Evolutionary conservation across 2,113 vertebrate species (phyloP).

Genomic region (Coreoperca whiteheadi): DNA sequence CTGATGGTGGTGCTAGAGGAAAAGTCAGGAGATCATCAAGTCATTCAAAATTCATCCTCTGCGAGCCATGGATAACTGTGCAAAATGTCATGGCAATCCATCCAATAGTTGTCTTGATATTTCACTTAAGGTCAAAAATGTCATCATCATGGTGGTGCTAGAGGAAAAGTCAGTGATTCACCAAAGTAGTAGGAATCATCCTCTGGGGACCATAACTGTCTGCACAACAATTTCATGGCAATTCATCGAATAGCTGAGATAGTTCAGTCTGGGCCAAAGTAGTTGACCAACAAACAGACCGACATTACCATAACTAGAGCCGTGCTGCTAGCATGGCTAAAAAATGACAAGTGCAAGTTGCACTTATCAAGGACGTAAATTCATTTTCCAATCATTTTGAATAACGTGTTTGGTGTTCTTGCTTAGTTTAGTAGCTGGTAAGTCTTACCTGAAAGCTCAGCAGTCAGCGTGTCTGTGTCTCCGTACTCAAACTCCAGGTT

Average conservation of each 20-base stretch:
- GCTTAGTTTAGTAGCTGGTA: background rate
- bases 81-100: background rate
- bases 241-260: background rate
- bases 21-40: background rate
- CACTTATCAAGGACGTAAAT: background rate
- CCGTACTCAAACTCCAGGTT: slow-evolving; percentile 96
- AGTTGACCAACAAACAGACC: background rate
- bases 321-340: background rate
- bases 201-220: background rate
- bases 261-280: background rate
- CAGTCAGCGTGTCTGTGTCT: slow-evolving; percentile 87
- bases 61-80: too few relatives aligned
- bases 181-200: background rate
- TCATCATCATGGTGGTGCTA: background rate
- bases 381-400: background rate
- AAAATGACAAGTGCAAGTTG: background rate
- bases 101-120: background rate
- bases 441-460: slow-evolving; percentile 92
- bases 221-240: background rate
- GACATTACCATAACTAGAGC: background rate
- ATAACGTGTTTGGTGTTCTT: background rate
- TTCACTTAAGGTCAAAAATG: too few relatives aligned
- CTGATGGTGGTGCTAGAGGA: background rate
- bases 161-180: background rate
- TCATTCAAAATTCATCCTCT: too few relatives aligned